Evolutionary conservation across 2,797 vertebrate species (phyloP).

Genomic region (Alosa sapidissima): DNA sequence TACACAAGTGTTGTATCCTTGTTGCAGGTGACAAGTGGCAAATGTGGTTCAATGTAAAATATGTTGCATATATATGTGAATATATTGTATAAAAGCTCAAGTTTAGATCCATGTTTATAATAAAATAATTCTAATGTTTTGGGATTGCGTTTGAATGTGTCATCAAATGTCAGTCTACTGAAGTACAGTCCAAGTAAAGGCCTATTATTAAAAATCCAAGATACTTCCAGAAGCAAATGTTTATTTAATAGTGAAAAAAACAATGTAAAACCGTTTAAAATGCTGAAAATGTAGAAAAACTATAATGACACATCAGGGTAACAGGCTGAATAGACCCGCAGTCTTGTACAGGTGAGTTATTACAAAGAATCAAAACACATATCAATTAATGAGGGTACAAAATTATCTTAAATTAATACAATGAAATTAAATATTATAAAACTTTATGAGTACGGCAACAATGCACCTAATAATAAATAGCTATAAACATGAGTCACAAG

Average conservation of each 20-base stretch:
- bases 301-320: background rate
- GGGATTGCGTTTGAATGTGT: background rate
- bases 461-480: background rate
- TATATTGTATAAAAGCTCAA: constrained; percentile 12
- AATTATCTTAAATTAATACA: background rate
- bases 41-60: background rate
- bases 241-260: too few relatives aligned
- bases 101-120: constrained; percentile 12
- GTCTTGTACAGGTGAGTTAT: background rate
- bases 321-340: background rate
- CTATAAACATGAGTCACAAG: background rate
- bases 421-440: background rate
- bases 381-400: background rate
- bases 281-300: background rate
- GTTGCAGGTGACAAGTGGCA: constrained; percentile 20
- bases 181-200: background rate
- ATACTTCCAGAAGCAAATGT: background rate
- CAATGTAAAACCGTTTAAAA: background rate
- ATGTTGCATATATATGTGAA: background rate
- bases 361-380: background rate
- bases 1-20: constrained; percentile 5
- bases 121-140: background rate
- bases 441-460: background rate
- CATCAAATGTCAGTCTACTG: background rate
- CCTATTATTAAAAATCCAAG: background rate